Percentiles rank a stretch among this genome's conserved stretches.
Evolutionary conservation across 2,113 vertebrate species (phyloP).

Genomic region (Orycteropus afer): DNA sequence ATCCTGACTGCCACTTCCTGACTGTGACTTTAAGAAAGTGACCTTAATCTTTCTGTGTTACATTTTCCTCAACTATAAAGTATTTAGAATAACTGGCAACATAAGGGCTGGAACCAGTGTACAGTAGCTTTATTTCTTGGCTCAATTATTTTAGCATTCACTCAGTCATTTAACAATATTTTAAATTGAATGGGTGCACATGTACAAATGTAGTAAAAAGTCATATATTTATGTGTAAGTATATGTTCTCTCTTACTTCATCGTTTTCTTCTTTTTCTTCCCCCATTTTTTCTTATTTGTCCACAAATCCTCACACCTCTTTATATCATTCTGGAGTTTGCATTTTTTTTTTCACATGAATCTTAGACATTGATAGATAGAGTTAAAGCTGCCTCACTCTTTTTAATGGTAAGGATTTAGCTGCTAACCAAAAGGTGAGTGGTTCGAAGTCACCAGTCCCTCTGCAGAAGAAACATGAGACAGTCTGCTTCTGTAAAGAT

Average conservation of each 20-base stretch:
- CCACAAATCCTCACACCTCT: neutral
- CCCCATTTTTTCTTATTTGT: neutral
- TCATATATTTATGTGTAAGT: neutral
- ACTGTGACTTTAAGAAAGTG: neutral
- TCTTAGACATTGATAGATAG: neutral
- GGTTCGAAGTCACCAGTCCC: too few relatives aligned
- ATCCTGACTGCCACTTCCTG: neutral
- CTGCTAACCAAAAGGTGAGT: too few relatives aligned
- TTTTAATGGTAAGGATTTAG: neutral
- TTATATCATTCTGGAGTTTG: neutral
- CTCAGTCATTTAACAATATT: neutral
- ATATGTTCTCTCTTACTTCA: neutral
- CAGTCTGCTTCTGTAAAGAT: too few relatives aligned
- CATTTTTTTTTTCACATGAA: conserved; percentile 26
- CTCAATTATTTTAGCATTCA: neutral
- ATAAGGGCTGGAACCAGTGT: too few relatives aligned
- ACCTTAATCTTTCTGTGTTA: neutral
- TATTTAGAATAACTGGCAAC: neutral
- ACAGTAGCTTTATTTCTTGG: neutral
- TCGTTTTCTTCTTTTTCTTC: neutral
- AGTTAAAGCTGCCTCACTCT: conserved; percentile 16
- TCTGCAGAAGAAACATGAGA: too few relatives aligned
- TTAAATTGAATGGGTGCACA: neutral
- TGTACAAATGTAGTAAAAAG: neutral
- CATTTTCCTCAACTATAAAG: conserved; percentile 24